phyloP scores from a whole-genome alignment of 2,113 vertebrate species.

The Actenoides hombroni region DNA sequence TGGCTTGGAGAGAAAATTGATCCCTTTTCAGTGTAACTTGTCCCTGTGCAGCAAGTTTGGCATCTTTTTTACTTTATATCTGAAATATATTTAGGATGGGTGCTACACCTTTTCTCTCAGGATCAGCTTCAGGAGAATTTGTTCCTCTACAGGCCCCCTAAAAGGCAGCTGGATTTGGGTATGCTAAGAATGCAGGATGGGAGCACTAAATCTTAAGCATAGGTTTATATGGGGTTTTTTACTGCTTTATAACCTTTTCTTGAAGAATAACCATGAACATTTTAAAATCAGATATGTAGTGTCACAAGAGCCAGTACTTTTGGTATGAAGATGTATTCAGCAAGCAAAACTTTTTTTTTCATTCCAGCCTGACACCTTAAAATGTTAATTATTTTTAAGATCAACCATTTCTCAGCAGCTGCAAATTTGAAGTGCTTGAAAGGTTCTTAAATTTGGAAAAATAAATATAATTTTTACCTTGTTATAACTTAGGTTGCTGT shows the following conservation, averaged over 20 bases:
- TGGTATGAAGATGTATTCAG: neutral
- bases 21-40: neutral
- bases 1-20: neutral
- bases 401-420: neutral
- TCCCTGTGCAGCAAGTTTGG: neutral
- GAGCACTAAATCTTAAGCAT: neutral
- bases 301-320: neutral
- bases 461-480: neutral
- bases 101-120: neutral
- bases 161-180: neutral
- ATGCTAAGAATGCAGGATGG: neutral
- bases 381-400: neutral
- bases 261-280: neutral
- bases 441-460: neutral
- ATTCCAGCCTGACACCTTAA: neutral
- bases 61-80: neutral
- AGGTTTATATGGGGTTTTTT: neutral
- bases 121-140: neutral
- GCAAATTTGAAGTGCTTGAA: neutral
- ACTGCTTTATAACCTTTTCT: neutral
- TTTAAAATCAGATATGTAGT: neutral
- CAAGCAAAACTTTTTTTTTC: neutral
- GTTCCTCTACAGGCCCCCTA: neutral
- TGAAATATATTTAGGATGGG: neutral
- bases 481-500: neutral